Conservation (phyloP, 2,888 invertebrate species). For the Icerya purchasi region DNA sequence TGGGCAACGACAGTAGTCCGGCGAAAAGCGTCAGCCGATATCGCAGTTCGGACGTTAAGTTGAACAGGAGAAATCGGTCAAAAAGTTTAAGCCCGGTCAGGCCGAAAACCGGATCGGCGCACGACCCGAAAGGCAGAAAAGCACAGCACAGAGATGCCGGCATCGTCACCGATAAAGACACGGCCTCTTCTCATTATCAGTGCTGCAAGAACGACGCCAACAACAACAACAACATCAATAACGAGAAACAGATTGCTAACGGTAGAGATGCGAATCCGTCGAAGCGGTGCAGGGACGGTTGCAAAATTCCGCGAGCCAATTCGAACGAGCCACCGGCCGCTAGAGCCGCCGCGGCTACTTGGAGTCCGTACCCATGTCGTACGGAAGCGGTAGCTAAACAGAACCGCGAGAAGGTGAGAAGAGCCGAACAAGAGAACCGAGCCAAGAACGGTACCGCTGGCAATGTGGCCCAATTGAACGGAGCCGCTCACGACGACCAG, state of each 20-base stretch:
- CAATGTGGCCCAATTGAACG: background rate
- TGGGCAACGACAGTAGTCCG: constrained; percentile 4
- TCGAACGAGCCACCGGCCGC: too few species aligned
- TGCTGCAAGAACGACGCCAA: background rate
- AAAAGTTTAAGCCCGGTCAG: constrained; percentile 14
- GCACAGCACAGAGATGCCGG: background rate
- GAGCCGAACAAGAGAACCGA: background rate
- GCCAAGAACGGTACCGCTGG: background rate
- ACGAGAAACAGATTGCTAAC: background rate
- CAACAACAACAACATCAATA: background rate
- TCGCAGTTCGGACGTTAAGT: background rate
- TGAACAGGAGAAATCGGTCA: constrained; percentile 3
- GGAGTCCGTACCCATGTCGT: background rate
- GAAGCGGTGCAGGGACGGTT: background rate
- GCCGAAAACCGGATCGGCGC: background rate
- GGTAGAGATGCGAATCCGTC: background rate
- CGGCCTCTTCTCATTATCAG: background rate
- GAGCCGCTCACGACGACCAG: background rate
- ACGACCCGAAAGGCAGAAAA: background rate
- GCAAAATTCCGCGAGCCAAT: background rate
- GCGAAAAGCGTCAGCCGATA: background rate
- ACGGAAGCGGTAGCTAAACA: background rate
- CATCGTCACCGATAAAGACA: background rate
- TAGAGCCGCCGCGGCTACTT: too few species aligned
- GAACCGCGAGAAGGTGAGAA: background rate